A percentile compares a stretch with the other conserved stretches of the same genome.
Evolutionary conservation across 2,888 invertebrate genomes (phyloP).

Genomic region (Monopis laevigella): DNA sequence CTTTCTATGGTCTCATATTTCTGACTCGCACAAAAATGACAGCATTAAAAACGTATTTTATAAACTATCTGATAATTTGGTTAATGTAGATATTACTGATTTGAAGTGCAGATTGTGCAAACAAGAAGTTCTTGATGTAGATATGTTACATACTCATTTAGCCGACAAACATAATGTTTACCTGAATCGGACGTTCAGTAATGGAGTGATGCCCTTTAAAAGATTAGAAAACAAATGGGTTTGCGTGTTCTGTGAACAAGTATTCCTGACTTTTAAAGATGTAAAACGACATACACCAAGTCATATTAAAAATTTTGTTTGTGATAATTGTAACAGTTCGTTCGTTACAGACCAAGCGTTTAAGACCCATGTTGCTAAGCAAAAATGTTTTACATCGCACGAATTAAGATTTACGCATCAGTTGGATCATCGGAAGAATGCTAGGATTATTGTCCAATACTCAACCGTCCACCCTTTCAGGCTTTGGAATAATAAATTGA

Average conservation of each 20-base stretch:
- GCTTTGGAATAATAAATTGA: slow-evolving; percentile 55
- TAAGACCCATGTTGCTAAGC: background rate
- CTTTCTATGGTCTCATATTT: slow-evolving; percentile 44
- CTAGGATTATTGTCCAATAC: slow-evolving; percentile 51
- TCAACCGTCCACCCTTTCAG: slow-evolving; percentile 54
- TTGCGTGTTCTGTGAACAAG: slow-evolving; percentile 6
- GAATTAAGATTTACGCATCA: slow-evolving; percentile 1
- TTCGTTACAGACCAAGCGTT: slow-evolving; percentile 5
- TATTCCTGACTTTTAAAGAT: background rate
- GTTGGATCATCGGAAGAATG: slow-evolving; percentile 44
- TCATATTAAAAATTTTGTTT: slow-evolving; percentile 6
- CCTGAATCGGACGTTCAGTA: background rate
- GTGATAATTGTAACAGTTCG: slow-evolving; percentile 2
- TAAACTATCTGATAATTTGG: slow-evolving; percentile 49
- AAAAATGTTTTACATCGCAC: background rate
- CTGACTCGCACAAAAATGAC: slow-evolving; percentile 37
- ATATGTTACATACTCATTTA: slow-evolving; percentile 46
- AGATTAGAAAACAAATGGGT: background rate
- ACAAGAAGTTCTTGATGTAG: slow-evolving; percentile 37
- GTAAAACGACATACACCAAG: slow-evolving; percentile 6
- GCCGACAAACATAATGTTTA: slow-evolving; percentile 38
- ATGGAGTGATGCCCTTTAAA: slow-evolving; percentile 8
- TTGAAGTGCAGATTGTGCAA: slow-evolving; percentile 48
- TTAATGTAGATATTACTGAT: slow-evolving; percentile 53
- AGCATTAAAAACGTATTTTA: slow-evolving; percentile 53